Evolutionary conservation across 1,140 invertebrate species (phyloP), one percentile per base, ranked within the genome.

Genomic region (Heliconius eleuchia): DNA sequence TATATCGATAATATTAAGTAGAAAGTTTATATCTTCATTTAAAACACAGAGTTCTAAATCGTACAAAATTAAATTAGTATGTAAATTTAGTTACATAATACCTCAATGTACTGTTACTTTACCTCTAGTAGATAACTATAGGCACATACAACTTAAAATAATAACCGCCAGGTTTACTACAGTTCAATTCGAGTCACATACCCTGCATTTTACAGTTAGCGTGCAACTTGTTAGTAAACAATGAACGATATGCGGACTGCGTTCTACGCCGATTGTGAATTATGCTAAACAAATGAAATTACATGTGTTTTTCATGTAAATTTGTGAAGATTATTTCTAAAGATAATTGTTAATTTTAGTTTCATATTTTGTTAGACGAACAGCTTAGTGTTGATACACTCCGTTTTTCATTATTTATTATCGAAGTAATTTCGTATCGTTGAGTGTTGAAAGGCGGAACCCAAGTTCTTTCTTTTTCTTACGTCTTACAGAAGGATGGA

Each of bases 201-300:
- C 27, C 27, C 27, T 66, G 60, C 27, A 66, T 66, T 66, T 66
- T 66, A 66, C 60, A 66, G 60, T 66, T 66, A 66, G 19, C 57
- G n/a, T 66, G 60, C 60, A 66, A 66, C 27, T 66, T 66, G 60
- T 66, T 66, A 66, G 60, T 66, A 66, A 66, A 66, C 60, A 66
- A 66, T 66, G 60, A 6, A 1, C n/a, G 55, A 57, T 57, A 57
- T 57, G 60, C 60, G 27, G 60, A 30, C 27, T 66, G 60, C 23
- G 60, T 66, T 66, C 13, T 66, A 66, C 60, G 60, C 60, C 11
- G 27, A 66, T 66, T 66, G 60, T 66, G 60, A 66, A 30, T 66
- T 27, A 66, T 66, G n/a, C 60, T 23, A 66, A 27, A 66, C 60
- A 66, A 66, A 66, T 66, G 60, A 30, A 18, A 66, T 66, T 30